Evolutionary conservation across 2,888 invertebrate species (phyloP).

Genomic region (Calameuta filiformis): DNA sequence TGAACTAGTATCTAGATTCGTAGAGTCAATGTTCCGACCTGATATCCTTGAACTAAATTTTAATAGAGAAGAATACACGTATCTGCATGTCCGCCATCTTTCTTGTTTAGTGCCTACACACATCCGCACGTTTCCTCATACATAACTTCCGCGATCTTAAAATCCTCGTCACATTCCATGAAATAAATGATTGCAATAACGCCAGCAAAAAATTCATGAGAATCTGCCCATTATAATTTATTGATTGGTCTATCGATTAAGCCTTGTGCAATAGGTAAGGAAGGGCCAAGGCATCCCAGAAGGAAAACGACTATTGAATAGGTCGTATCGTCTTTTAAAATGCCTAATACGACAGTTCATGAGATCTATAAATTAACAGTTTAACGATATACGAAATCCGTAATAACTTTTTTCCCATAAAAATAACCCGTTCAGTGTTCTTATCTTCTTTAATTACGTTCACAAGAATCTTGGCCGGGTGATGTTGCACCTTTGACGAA

Average conservation of each 20-base stretch:
- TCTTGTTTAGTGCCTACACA: neutral
- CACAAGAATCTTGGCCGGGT: neutral
- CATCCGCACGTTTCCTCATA: neutral
- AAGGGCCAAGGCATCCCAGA: neutral
- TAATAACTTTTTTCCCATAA: neutral
- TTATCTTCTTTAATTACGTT: neutral
- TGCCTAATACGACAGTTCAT: neutral
- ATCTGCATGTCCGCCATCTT: neutral
- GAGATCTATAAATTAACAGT: neutral
- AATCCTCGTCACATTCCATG: neutral
- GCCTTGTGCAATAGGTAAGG: neutral
- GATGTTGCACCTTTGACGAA: neutral
- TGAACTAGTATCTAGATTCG: constrained; percentile 33
- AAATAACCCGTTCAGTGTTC: neutral
- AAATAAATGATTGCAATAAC: neutral
- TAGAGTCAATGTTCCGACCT: constrained; percentile 30
- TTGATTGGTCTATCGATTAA: neutral
- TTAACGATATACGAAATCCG: neutral
- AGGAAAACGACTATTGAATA: neutral
- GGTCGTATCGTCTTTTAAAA: neutral
- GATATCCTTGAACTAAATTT: constrained; percentile 35
- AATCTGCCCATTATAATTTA: neutral
- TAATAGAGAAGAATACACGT: neutral
- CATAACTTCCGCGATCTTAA: neutral
- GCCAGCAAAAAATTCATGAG: neutral